Evolutionary conservation across 2,888 invertebrate species (phyloP).

Genomic region (Cheilosia pagana): DNA sequence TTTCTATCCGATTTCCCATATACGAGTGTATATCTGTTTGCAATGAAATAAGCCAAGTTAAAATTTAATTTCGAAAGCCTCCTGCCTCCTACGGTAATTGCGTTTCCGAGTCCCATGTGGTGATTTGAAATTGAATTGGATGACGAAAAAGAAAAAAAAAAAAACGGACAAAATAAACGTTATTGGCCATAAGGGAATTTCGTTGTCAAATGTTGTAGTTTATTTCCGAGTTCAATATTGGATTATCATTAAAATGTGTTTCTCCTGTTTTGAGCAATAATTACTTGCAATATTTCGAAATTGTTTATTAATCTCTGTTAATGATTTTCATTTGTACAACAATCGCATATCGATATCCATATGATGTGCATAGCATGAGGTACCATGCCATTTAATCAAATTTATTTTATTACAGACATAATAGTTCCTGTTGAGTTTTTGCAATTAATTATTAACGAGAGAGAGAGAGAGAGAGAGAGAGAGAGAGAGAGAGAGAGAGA

Average conservation of each 20-base stretch:
- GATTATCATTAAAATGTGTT: slow-evolving; percentile 20
- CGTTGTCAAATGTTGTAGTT: slow-evolving; percentile 23
- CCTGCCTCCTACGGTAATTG: slow-evolving; percentile 42
- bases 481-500: neutral
- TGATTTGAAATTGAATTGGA: slow-evolving; percentile 64
- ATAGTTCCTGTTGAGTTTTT: slow-evolving; percentile 35
- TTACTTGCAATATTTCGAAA: slow-evolving; percentile 42
- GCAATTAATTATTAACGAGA: slow-evolving; percentile 35
- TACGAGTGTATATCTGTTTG: neutral
- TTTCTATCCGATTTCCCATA: slow-evolving; percentile 1
- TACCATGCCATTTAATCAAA: slow-evolving; percentile 4
- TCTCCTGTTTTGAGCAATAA: slow-evolving; percentile 10
- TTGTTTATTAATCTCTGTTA: slow-evolving; percentile 39
- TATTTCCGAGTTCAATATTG: slow-evolving; percentile 26
- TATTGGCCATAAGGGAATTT: slow-evolving; percentile 21
- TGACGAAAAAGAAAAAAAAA: slow-evolving; percentile 9
- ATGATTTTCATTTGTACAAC: slow-evolving; percentile 14
- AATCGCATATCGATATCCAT: neutral
- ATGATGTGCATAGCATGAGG: neutral
- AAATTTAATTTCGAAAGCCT: slow-evolving; percentile 42
- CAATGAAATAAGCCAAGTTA: neutral
- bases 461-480: neutral
- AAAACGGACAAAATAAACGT: neutral
- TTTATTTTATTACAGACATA: slow-evolving; percentile 7
- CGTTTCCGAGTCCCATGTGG: slow-evolving; percentile 58